A percentile compares a stretch with the other conserved stretches of the same genome.
Conservation (phyloP, 2,888 invertebrate genomes). For the Lymantria monacha region DNA sequence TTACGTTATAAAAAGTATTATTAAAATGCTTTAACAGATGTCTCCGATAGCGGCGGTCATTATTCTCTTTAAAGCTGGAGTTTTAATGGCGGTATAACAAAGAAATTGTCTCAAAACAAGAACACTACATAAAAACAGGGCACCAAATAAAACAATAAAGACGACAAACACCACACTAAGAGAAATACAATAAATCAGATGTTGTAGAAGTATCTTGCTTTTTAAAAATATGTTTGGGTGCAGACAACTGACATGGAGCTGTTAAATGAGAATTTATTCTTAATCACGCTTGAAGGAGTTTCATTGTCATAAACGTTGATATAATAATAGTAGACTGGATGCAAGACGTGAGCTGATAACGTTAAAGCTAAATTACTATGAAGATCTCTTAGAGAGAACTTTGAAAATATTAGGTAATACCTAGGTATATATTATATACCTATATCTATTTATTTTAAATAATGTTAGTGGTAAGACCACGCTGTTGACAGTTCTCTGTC, state of each 20-base stretch:
- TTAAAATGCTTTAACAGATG: constrained; percentile 26
- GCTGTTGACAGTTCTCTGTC: no score
- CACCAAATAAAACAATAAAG: constrained; percentile 50
- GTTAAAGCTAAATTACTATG: constrained; percentile 63
- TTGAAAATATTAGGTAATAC: no score
- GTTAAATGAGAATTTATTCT: constrained; percentile 73
- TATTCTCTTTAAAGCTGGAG: constrained; percentile 34
- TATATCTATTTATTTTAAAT: no score
- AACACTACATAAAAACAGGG: constrained; percentile 36
- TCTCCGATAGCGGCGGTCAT: constrained; percentile 34
- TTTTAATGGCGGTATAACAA: constrained; percentile 41
- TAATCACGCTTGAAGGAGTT: constrained; percentile 60
- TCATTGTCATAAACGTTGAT: constrained; percentile 71
- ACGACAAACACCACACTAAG: constrained; percentile 53
- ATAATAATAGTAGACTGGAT: constrained; percentile 73
- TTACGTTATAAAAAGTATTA: constrained; percentile 10
- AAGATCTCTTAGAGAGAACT: constrained; percentile 57
- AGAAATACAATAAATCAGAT: constrained; percentile 59
- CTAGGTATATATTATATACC: no score
- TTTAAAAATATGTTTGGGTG: constrained; percentile 50
- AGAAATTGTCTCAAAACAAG: constrained; percentile 43
- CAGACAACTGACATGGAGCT: constrained; percentile 55
- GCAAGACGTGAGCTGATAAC: constrained; percentile 66
- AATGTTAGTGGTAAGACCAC: no score
- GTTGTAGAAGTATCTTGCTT: constrained; percentile 53